Evolutionary conservation across 2,113 vertebrate species (phyloP).

Genomic region (Sprattus sprattus): DNA sequence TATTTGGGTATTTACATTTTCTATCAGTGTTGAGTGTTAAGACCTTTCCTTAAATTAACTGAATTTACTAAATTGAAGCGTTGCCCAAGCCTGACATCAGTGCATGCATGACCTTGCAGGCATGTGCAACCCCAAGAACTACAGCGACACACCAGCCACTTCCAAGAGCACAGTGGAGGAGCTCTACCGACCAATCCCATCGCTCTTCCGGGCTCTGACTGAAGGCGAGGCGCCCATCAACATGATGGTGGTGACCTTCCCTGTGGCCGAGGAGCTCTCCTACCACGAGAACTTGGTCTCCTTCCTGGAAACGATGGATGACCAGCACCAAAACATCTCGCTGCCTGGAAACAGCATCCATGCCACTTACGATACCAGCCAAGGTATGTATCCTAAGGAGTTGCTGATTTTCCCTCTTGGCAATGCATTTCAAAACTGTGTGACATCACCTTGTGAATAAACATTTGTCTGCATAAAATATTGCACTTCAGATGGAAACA

Average conservation of each 20-base stretch:
- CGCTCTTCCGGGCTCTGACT: slow-evolving; percentile 92
- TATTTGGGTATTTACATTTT: background rate
- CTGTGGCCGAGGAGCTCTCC: slow-evolving; percentile 91
- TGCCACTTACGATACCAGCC: slow-evolving; percentile 80
- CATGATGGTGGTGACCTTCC: slow-evolving; percentile 98
- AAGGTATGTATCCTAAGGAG: slow-evolving; percentile 70
- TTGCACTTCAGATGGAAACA: background rate
- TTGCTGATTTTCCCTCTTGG: background rate
- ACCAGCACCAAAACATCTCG: slow-evolving; percentile 86
- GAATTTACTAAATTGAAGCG: background rate
- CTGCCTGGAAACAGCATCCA: slow-evolving; percentile 89
- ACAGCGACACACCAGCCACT: slow-evolving; percentile 94
- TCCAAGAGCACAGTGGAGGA: slow-evolving; percentile 98
- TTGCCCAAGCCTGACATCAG: slow-evolving; percentile 19
- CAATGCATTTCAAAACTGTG: background rate
- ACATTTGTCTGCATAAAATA: background rate
- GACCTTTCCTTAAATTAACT: background rate
- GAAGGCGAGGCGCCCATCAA: slow-evolving; percentile 89
- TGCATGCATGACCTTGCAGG: slow-evolving; percentile 65
- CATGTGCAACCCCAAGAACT: slow-evolving; percentile 98
- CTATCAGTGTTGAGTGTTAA: background rate
- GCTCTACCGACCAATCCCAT: slow-evolving; percentile 93
- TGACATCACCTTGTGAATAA: background rate
- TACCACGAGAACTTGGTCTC: slow-evolving; percentile 94
- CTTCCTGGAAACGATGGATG: slow-evolving; percentile 90